Evolutionary conservation across 2,113 vertebrate species (phyloP), one percentile per base, ranked within the genome.

Genomic region (Syngnathus floridae): DNA sequence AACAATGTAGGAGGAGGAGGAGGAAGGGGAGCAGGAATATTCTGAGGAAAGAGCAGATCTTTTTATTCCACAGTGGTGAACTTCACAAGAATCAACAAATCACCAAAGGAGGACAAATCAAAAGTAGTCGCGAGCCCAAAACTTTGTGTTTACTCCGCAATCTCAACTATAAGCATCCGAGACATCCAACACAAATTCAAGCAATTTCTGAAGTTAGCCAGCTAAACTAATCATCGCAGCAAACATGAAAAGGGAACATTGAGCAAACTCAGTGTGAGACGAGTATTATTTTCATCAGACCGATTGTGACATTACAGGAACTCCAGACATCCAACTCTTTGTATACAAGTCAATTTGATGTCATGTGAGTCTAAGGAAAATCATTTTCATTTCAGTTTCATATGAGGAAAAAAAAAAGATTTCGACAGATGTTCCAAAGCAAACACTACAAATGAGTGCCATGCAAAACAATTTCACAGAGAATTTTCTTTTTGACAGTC

Each of bases 51-150:
- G 81, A 79, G 69, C 74, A 80, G 82, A 82, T 75, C 67, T 77
- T 72, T 79, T 79, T 45, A 4, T 45, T 12, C 43, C 65, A 77
- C 77, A 73, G 75, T 76, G 76, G 82, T 82, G 76, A 85, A 84
- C 85, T 89, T 86, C 81, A 85, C 76, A 82, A 72, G 87, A 87
- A 84, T 87, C 86, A 86, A 88, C 86, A 90, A 88, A 88, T 88
- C 84, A 83, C 84, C 78, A 85, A 86, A 81, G 74, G 80, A 78
- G 81, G 70, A 71, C 65, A 46, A 84, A 86, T 84, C 80, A 86
- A 85, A 87, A 82, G 86, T 82, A 68, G 74, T 84, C 68, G 72
- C 83, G 77, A 80, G 69, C 84, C 83, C 79, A 79, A 81, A 2
- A 26, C 26, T 31, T 31, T 31, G 26, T 31, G 26, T 31, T 31